Evolutionary conservation across 37 sponge, comb jelly and placozoan species (phyloP).

Genomic region (Cliona cf. orientalis): DNA sequence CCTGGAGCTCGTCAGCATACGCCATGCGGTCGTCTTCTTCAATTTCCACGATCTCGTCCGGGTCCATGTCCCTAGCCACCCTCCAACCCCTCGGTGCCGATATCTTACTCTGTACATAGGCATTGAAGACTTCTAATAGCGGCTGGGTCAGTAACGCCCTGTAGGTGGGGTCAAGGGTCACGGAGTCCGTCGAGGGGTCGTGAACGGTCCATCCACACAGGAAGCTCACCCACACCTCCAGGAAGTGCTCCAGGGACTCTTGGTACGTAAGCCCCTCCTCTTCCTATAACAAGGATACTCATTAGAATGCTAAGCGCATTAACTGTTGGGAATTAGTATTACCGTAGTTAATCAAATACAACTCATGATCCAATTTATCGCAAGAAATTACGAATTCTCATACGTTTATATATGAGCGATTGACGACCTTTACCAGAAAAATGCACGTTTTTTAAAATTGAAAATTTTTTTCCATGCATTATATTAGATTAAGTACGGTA

Average conservation of each 20-base stretch:
- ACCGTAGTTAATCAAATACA: too few species aligned
- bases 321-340: too few species aligned
- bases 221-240: conserved; percentile 61
- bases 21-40: conserved; percentile 60
- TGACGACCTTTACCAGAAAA: too few species aligned
- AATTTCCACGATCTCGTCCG: conserved; percentile 38
- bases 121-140: conserved; percentile 22
- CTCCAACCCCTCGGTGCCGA: conserved; percentile 68
- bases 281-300: too few species aligned
- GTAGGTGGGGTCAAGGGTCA: not conserved
- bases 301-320: too few species aligned
- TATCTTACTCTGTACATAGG: conserved; percentile 75
- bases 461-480: too few species aligned
- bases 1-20: conserved; percentile 65
- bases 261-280: conserved; percentile 30
- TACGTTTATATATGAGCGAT: too few species aligned
- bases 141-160: conserved; percentile 12
- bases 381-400: too few species aligned
- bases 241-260: conserved; percentile 60
- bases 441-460: too few species aligned
- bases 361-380: too few species aligned
- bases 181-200: not conserved
- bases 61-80: not conserved
- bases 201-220: conserved; percentile 1
- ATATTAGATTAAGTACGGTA: too few species aligned